Conservation (phyloP, 2,888 invertebrate species). For the Scelioninae gen. 2 region DNA sequence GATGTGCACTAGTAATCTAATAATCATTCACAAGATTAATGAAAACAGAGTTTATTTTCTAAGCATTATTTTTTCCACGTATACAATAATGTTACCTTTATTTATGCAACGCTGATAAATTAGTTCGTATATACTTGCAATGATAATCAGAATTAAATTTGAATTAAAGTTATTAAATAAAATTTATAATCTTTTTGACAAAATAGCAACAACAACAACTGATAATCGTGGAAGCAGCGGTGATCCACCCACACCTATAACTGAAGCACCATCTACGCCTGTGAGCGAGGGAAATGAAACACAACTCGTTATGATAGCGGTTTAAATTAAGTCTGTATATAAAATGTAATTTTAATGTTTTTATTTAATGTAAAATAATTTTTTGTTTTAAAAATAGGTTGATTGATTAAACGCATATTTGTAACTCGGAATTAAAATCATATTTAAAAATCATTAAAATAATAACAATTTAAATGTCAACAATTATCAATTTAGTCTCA, state of each 20-base stretch:
- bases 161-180: background rate
- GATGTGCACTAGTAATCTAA: no score
- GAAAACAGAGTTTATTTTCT: no score
- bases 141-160: background rate
- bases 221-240: conserved; percentile 72
- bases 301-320: conserved; percentile 65
- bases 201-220: conserved; percentile 64
- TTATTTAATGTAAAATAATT: conserved; percentile 8
- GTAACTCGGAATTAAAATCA: no score
- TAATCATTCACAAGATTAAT: no score
- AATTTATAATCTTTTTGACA: conserved; percentile 1
- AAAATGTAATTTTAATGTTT: conserved; percentile 15
- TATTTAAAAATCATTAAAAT: background rate
- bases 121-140: conserved; percentile 80
- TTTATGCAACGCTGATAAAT: conserved; percentile 82
- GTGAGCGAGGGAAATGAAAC: conserved; percentile 70
- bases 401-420: no score
- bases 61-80: no score
- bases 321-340: conserved; percentile 62
- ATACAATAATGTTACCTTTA: conserved; percentile 73
- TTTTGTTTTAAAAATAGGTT: no score
- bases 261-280: conserved; percentile 73
- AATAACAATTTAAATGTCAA: no score
- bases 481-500: no score
- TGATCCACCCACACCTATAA: conserved; percentile 73